A percentile compares a stretch with the other conserved stretches of the same genome.
Evolutionary conservation across 2,797 vertebrate genomes (phyloP).

Genomic region (Coccyzus lansbergi): DNA sequence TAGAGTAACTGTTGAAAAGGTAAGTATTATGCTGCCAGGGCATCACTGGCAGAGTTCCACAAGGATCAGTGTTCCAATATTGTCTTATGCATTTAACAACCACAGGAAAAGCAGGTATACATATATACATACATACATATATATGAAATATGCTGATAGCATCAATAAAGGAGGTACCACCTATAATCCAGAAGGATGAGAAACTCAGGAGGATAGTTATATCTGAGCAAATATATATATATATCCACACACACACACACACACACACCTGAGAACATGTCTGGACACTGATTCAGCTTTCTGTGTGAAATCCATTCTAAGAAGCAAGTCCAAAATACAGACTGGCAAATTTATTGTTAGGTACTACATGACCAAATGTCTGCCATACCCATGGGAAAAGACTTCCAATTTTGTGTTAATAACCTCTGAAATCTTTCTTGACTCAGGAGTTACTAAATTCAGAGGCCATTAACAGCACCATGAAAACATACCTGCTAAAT

Average conservation of each 20-base stretch:
- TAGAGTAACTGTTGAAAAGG: background rate
- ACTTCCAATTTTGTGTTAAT: background rate
- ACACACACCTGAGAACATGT: background rate
- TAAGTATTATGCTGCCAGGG: background rate
- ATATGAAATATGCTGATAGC: background rate
- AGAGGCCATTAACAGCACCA: slow-evolving; percentile 1
- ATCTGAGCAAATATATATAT: background rate
- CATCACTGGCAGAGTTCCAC: background rate
- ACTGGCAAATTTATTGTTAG: background rate
- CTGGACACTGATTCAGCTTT: background rate
- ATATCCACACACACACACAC: too few relatives aligned
- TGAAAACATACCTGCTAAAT: slow-evolving; percentile 17
- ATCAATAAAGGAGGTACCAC: background rate
- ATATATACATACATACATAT: too few relatives aligned
- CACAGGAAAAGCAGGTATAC: background rate
- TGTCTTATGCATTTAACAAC: background rate
- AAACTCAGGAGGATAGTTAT: background rate
- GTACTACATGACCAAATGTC: background rate
- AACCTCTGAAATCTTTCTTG: background rate
- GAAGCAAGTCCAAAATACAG: background rate
- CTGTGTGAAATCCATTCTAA: background rate
- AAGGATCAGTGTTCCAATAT: background rate
- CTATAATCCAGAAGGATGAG: background rate
- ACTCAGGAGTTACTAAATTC: background rate
- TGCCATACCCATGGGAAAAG: background rate